Evolutionary conservation across 2,888 invertebrate species (phyloP), one percentile per base, ranked within the genome.

Genomic region (Synergus gifuensis): DNA sequence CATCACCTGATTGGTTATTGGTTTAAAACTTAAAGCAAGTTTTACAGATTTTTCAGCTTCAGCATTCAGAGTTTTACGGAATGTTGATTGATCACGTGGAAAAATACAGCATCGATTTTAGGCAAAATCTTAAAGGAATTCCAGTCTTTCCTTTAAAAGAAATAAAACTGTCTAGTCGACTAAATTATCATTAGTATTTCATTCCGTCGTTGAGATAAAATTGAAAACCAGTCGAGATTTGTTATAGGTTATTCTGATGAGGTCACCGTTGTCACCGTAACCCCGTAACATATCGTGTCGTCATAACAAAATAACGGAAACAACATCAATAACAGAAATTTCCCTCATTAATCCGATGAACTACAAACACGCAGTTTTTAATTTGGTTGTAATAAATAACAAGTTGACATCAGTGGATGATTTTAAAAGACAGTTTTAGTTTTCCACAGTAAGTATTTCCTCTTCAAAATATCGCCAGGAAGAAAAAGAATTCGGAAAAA

Each of bases 81-180:
- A 16, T 22, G 69, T 22, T 9, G 69, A 54, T 73, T 73, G 73
- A 73, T 73, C 73, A 73, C 73, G 54, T 73, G 73, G 12, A 73
- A 73, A 54, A 54, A 54, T 54, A 28, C 36, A 73, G 54, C 36
- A 73, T 73, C 54, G 54, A 54, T 73, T 54, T 11, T 54, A 49
- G 46, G 46, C 16, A 36, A n/a, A 9, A 73, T 11, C n/a, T 18
- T 18, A 4, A 12, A 8, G 11, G 18, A 12, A 28, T 22, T 22
- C 22, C 3, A 12, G 12, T 12, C 9, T 28, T 12, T 60, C 22
- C 2, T 60, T 0, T 22, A 0, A 12, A 22, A 60, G 22, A 12
- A 60, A 60, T 22, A 60, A 0, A 60, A 60, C 36, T 36, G 36
- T 36, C 5, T 36, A 60, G 11, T 28, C 0, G 12, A 3, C 12